Conservation (phyloP, 1,140 invertebrate species). For the Lordiphosa collinella region DNA sequence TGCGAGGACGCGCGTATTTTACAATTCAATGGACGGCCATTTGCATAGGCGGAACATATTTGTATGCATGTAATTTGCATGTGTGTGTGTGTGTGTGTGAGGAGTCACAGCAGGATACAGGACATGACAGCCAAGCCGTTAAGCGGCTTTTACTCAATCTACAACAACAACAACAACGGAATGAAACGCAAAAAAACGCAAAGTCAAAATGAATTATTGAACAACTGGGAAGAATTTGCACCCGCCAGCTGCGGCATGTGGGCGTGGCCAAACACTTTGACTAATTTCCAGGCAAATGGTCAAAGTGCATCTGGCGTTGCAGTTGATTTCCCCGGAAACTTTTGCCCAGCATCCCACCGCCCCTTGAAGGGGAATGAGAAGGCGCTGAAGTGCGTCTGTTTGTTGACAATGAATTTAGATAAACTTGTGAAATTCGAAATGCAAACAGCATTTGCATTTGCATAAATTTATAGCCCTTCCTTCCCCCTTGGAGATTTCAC, state of each 20-base stretch:
- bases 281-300: constrained; percentile 33
- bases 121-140: constrained; percentile 51
- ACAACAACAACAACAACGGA: constrained; percentile 14
- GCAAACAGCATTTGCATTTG: constrained; percentile 74
- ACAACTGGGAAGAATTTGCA: too few species aligned
- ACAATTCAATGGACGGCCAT: constrained; percentile 67
- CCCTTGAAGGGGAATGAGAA: too few species aligned
- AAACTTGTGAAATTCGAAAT: constrained; percentile 71
- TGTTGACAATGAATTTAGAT: constrained; percentile 77
- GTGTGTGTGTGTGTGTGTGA: constrained; percentile 7
- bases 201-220: constrained; percentile 56
- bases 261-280: constrained; percentile 37
- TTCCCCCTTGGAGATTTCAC: too few species aligned
- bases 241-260: not conserved
- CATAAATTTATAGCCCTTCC: constrained; percentile 59
- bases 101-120: constrained; percentile 18
- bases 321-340: constrained; percentile 64
- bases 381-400: constrained; percentile 52
- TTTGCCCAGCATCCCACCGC: too few species aligned
- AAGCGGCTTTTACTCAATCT: constrained; percentile 58
- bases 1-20: constrained; percentile 60
- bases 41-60: constrained; percentile 56
- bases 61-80: constrained; percentile 16
- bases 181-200: constrained; percentile 8
- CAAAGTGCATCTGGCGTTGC: constrained; percentile 31